A percentile compares a stretch with the other conserved stretches of the same genome.
Evolutionary conservation across 2,797 vertebrate species (phyloP).

Genomic region (Neosalanx taihuensis): DNA sequence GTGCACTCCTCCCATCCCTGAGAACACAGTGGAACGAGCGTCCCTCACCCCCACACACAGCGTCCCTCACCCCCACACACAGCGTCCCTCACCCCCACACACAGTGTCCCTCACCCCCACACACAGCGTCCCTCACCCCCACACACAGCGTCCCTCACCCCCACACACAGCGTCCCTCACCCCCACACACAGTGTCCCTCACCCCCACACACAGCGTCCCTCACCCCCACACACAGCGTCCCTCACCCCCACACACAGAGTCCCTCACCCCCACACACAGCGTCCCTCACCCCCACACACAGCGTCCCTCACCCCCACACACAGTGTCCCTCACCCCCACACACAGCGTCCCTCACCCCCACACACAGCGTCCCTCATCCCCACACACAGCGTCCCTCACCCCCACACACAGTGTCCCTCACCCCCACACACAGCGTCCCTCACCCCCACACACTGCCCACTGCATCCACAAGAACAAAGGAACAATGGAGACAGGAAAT

Average conservation of each 20-base stretch:
- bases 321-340: constrained; percentile 16
- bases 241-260: constrained; percentile 21
- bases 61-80: constrained; percentile 18
- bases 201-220: constrained; percentile 20
- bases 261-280: constrained; percentile 18
- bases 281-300: constrained; percentile 18
- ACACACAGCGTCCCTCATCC: too few species aligned
- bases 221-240: constrained; percentile 20
- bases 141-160: constrained; percentile 18
- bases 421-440: constrained; percentile 15
- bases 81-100: constrained; percentile 18
- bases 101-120: constrained; percentile 16
- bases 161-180: constrained; percentile 19
- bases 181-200: constrained; percentile 16
- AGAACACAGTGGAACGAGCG: constrained; percentile 62
- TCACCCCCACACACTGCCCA: constrained; percentile 17
- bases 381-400: too few species aligned
- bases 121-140: constrained; percentile 17
- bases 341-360: constrained; percentile 17
- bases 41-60: constrained; percentile 18
- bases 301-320: constrained; percentile 18
- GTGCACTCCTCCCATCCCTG: constrained; percentile 78
- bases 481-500: constrained; percentile 95
- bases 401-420: constrained; percentile 16
- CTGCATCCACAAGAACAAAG: constrained; percentile 86